Evolutionary conservation across 2,888 invertebrate genomes (phyloP), one percentile per base, ranked within the genome.

Genomic region (Protonemura montana): DNA sequence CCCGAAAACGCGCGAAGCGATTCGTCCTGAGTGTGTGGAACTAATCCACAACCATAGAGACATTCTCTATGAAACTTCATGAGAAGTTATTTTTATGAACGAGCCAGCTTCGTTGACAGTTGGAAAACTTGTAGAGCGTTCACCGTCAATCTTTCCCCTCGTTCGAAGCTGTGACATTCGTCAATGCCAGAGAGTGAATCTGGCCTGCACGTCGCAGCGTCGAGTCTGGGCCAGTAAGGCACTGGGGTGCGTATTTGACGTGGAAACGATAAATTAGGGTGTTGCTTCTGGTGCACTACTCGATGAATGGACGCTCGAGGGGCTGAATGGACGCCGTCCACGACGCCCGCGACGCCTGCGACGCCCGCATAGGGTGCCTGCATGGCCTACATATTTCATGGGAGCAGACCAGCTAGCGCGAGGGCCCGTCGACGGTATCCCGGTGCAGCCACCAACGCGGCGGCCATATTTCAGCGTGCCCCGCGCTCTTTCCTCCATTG

Each of bases 341-440:
- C 41, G 41, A 41, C 41, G 41, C 41, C 41, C 41, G 59, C 59
- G 59, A 59, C 59, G 59, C 59, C 59, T 21, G 59, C 59, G 59
- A 59, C 59, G 59, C 59, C 35, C 59, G 59, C 59, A 59, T 59
- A 10, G 59, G 59, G 13, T 21, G 59, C 16, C 59, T 59, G 59
- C 59, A 59, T 59, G 59, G 59, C 59, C 59, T 59, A 59, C 59
- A 59, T 59, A 59, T 59, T 59, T 59, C 59, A 59, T 59, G 59
- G 59, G 59, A 21, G 59, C 59, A 59, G 1, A 21, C 59, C 59
- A 1, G 6, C 59, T 35, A 3, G 35, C 35, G 35, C 35, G 35
- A 35, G 59, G 59, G 59, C 59, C 59, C 13, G 59, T 21, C 21
- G 21, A 59, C 59, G 21, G 59, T 21, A 59, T 2, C 59, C 59